Percentiles rank a stretch among this genome's conserved stretches.
phyloP scores from a whole-genome alignment of 2,113 vertebrate genomes.

The Vidua macroura region DNA sequence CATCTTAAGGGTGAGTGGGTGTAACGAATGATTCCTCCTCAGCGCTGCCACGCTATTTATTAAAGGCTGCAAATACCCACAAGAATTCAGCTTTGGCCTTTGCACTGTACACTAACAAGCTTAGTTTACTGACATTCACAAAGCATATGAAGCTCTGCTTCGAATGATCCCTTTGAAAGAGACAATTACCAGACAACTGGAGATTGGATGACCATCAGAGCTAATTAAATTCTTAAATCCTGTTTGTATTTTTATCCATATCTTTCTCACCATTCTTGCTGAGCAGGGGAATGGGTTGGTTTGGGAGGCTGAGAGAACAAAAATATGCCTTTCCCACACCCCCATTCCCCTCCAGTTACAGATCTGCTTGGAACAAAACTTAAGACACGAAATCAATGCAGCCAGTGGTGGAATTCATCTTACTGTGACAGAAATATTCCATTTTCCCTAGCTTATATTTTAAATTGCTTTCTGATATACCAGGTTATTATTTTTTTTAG shows the following conservation, averaged over 20 bases:
- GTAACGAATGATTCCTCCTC: constrained; percentile 34
- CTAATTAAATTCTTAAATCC: constrained; percentile 31
- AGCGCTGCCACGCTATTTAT: not conserved
- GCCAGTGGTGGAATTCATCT: constrained; percentile 42
- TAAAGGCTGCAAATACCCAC: constrained; percentile 31
- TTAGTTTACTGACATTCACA: constrained; percentile 24
- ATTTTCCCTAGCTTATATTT: constrained; percentile 48
- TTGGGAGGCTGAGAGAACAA: not conserved
- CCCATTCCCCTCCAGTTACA: not conserved
- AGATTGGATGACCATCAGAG: constrained; percentile 15
- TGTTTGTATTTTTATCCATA: constrained; percentile 23
- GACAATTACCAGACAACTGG: constrained; percentile 36
- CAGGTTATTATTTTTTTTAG: constrained; percentile 54
- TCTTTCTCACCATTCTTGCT: constrained; percentile 1
- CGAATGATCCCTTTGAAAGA: constrained; percentile 23
- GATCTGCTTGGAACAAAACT: constrained; percentile 24
- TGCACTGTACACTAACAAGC: constrained; percentile 27
- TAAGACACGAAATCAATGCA: constrained; percentile 9
- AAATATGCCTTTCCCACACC: not conserved
- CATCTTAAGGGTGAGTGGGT: constrained; percentile 38
- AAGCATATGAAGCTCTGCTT: constrained; percentile 22
- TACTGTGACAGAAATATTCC: constrained; percentile 55
- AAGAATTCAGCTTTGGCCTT: constrained; percentile 36
- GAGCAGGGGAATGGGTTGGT: not conserved
- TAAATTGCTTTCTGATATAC: constrained; percentile 62